Base-by-base conservation (phyloP, 1,140 invertebrate genomes). In the Rhizoglyphus robini region DNA sequence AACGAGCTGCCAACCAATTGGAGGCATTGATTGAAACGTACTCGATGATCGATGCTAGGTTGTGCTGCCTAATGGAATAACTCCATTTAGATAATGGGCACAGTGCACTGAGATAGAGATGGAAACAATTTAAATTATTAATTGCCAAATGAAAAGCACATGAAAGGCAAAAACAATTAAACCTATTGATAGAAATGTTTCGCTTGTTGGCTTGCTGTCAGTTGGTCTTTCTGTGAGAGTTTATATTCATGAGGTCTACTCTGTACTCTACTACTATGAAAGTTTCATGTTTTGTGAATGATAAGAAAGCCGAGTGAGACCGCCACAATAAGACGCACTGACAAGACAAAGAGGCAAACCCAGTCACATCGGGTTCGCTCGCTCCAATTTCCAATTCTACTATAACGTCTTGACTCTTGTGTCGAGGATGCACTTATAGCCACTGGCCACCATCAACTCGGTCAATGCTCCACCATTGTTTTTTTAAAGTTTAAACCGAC, bases 231-330 rank as follows among this genome's bases (percentile, higher is more conserved):
- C 51, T 5, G 8, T 54, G 8, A 11, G 51, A 54, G 51, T 54
- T 23, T 8, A 54, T 54, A 23, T 8, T 20, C 51, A 54, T 54
- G 51, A 25, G 51, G 51, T 54, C 51, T 54, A 54, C 51, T 54
- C 51, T 54, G 51, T 54, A n/a, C n/a, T n/a, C n/a, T n/a, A n/a
- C n/a, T n/a, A n/a, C 23, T 54, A 54, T 54, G 51, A 54, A 8
- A 54, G 51, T 54, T 54, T 54, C 51, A 54, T 54, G 51, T 54
- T 54, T 54, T 54, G 51, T 54, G 51, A 54, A 54, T 54, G 51
- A 54, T 54, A 54, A 54, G 51, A 8, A 54, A 32, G 8, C 8
- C 23, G 51, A 20, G 51, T 54, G 51, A 54, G 51, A 54, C 51
- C 51, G 31, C 8, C 51, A 54, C 51, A 54, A 54, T 54, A 54